phyloP scores from a whole-genome alignment of 1,140 invertebrate species.

The Drosophila tropicalis region DNA sequence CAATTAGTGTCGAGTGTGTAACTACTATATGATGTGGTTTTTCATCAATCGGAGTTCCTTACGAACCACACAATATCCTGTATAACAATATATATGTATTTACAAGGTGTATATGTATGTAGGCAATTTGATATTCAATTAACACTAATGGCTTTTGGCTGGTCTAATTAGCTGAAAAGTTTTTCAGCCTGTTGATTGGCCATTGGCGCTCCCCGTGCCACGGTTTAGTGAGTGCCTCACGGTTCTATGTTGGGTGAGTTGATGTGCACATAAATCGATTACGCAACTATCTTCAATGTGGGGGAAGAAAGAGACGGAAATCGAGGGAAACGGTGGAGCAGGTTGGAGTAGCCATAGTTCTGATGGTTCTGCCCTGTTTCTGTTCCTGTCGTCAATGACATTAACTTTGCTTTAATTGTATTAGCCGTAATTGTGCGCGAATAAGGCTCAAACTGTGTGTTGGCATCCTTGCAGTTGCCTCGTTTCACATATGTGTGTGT shows the following conservation, averaged over 20 bases:
- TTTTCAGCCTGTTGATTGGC: constrained; percentile 14
- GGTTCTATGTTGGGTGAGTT: constrained; percentile 19
- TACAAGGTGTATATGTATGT: not conserved
- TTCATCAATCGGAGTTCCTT: not conserved
- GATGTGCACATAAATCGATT: constrained; percentile 78
- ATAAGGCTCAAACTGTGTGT: constrained; percentile 52
- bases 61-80: not conserved
- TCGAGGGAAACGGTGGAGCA: no score
- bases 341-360: not conserved
- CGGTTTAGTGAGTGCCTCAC: constrained; percentile 36
- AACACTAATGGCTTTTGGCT: constrained; percentile 71
- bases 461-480: constrained; percentile 21
- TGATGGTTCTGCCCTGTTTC: not conserved
- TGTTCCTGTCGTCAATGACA: constrained; percentile 45
- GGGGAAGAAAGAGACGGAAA: not conserved
- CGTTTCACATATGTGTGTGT: constrained; percentile 15
- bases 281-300: constrained; percentile 55
- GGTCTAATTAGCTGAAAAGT: constrained; percentile 53
- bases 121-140: constrained; percentile 75
- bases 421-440: constrained; percentile 77
- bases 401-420: constrained; percentile 78
- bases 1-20: constrained; percentile 13
- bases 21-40: constrained; percentile 10
- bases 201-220: not conserved
- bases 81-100: not conserved